phyloP scores from a whole-genome alignment of 1,140 invertebrate genomes.

The Musca vetustissima region DNA sequence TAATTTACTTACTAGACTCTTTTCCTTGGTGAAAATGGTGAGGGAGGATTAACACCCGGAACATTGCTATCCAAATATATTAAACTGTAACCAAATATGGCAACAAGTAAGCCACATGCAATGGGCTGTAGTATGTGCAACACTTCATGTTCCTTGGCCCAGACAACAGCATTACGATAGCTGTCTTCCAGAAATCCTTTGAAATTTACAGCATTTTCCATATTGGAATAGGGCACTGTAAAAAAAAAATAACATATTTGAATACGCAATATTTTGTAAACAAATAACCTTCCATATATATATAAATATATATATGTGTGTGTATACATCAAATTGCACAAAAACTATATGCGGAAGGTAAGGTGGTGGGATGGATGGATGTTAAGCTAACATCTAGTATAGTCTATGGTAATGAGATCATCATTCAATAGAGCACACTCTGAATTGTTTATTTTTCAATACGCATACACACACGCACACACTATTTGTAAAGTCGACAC shows the following conservation, averaged over 20 bases:
- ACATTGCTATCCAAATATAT: constrained; percentile 59
- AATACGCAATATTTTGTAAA: no score
- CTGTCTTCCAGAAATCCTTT: not conserved
- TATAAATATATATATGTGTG: no score
- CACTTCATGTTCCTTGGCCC: constrained; percentile 37
- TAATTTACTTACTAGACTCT: constrained; percentile 39
- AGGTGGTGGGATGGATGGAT: no score
- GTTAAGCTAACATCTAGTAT: no score
- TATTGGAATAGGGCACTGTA: constrained; percentile 9
- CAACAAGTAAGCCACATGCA: constrained; percentile 41
- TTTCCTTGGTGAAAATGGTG: constrained; percentile 54
- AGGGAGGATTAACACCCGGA: constrained; percentile 58
- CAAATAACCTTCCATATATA: no score
- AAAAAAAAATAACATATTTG: not conserved
- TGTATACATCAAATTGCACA: no score
- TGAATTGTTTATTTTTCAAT: no score
- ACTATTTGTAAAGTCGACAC: no score
- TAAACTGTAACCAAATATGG: constrained; percentile 55
- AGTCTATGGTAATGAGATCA: no score
- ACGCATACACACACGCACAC: no score
- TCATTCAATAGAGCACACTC: no score
- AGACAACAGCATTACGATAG: constrained; percentile 16
- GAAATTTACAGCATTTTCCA: not conserved
- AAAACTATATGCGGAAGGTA: no score
- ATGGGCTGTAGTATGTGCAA: constrained; percentile 37